Evolutionary conservation across 2,113 vertebrate species (phyloP).

Genomic region (Geothlypis trichas): DNA sequence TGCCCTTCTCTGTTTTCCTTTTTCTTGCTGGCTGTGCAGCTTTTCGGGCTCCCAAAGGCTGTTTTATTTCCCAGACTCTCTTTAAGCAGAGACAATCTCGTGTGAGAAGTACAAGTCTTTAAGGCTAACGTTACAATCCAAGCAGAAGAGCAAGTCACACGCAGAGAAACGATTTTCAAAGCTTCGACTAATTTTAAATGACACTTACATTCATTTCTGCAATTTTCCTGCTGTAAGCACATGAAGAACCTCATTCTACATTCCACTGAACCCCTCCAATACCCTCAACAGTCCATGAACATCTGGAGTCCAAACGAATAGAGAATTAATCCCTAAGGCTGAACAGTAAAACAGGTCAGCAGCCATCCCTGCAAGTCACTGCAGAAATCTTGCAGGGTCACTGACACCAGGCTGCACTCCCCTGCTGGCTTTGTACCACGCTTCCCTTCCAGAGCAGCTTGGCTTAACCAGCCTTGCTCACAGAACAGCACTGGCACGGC

Average conservation of each 20-base stretch:
- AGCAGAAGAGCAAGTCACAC: conserved; percentile 13
- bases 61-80: conserved; percentile 26
- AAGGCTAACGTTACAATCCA: conserved; percentile 32
- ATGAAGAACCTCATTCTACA: not conserved
- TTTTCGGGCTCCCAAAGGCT: conserved; percentile 24
- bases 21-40: not conserved
- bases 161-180: not conserved
- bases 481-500: not conserved
- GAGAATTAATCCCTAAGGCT: conserved; percentile 11
- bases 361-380: not conserved
- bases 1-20: not conserved
- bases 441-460: not conserved
- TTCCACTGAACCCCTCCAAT: conserved; percentile 15
- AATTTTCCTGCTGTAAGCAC: conserved; percentile 4
- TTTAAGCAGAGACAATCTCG: conserved; percentile 4
- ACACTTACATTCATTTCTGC: conserved; percentile 46
- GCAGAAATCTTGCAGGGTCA: not conserved
- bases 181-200: not conserved
- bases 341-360: not conserved
- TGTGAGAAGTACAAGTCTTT: conserved; percentile 28
- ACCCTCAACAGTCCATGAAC: not conserved
- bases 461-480: not conserved
- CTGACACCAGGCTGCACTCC: not conserved
- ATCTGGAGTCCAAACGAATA: conserved; percentile 11
- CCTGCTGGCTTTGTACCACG: not conserved